Conservation (phyloP, 2,888 invertebrate species). For the Tinea pellionella region DNA sequence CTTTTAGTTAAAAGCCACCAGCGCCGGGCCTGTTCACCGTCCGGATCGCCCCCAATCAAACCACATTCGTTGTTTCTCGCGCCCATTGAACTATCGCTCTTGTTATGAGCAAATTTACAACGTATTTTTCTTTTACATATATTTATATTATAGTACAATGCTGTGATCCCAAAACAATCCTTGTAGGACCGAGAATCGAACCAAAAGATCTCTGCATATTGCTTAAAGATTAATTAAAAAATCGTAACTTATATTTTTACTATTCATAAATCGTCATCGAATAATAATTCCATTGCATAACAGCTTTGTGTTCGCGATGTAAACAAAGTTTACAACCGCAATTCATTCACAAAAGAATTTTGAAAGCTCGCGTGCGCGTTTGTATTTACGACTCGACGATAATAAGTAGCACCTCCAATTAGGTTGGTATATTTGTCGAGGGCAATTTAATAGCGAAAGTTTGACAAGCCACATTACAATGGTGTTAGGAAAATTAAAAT, state of each 20-base stretch:
- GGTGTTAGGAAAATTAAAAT: slow-evolving; percentile 43
- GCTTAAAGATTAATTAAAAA: no score
- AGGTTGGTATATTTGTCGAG: slow-evolving; percentile 30
- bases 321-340: slow-evolving; percentile 18
- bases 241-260: not conserved
- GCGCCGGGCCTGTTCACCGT: not conserved
- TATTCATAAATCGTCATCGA: not conserved
- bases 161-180: no score
- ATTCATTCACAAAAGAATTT: slow-evolving; percentile 20
- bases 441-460: slow-evolving; percentile 13
- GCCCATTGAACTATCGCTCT: not conserved
- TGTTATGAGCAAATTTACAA: not conserved
- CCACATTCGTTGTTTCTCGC: not conserved
- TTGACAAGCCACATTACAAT: slow-evolving; percentile 18
- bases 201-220: no score
- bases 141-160: no score
- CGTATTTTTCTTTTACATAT: no score
- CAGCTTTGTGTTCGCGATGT: slow-evolving; percentile 8
- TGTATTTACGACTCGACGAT: slow-evolving; percentile 24
- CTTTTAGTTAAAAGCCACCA: slow-evolving; percentile 11
- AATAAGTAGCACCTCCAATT: slow-evolving; percentile 44
- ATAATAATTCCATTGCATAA: slow-evolving; percentile 4
- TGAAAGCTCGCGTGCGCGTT: slow-evolving; percentile 25
- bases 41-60: not conserved
- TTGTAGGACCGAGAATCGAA: no score